Evolutionary conservation across 2,113 vertebrate species (phyloP).

Genomic region (Ivindomyrus marchei): DNA sequence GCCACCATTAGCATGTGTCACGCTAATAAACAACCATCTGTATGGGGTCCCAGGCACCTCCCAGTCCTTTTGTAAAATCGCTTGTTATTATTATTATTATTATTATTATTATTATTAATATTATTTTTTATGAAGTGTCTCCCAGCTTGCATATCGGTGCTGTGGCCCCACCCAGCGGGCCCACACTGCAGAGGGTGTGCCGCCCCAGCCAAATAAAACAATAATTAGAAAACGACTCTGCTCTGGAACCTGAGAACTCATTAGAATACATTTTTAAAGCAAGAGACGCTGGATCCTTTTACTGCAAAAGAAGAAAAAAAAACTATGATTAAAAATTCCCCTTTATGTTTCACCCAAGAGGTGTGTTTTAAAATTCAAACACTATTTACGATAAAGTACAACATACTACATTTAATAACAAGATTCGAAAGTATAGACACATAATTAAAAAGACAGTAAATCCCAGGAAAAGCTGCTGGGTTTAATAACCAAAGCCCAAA

Average conservation of each 20-base stretch:
- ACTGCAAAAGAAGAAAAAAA: conserved; percentile 32
- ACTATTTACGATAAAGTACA: conserved; percentile 50
- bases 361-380: conserved; percentile 50
- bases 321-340: conserved; percentile 52
- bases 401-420: conserved; percentile 47
- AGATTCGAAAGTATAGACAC: conserved; percentile 37
- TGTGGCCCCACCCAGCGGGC: conserved; percentile 57
- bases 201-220: conserved; percentile 69
- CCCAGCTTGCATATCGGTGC: conserved; percentile 19
- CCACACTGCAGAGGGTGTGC: conserved; percentile 56
- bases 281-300: conserved; percentile 44
- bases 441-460: conserved; percentile 50
- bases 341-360: conserved; percentile 55
- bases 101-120: neutral
- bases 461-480: conserved; percentile 33
- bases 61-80: neutral
- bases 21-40: conserved; percentile 82
- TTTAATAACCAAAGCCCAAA: conserved; percentile 40
- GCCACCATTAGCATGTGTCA: conserved; percentile 78
- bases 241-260: conserved; percentile 41
- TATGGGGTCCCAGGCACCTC: conserved; percentile 64
- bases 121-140: neutral
- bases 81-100: conserved; percentile 19
- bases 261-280: conserved; percentile 50
- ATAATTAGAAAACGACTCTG: conserved; percentile 67